phyloP scores from a whole-genome alignment of 37 sponge, comb jelly and placozoan genomes.

The Bolinopsis microptera region DNA sequence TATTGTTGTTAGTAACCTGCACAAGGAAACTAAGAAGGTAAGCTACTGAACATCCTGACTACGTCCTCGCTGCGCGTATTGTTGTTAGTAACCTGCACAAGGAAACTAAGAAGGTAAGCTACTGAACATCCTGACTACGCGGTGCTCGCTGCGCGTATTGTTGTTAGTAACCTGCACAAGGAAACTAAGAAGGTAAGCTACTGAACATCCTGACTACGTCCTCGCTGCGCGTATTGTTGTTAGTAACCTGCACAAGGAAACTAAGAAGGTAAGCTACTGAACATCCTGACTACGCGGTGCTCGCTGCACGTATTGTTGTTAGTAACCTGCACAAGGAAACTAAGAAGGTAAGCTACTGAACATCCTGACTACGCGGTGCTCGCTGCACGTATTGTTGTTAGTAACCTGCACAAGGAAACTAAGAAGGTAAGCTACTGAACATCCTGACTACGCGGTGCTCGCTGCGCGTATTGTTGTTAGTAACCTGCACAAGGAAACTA shows the following conservation, averaged over 20 bases:
- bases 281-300: constrained; percentile 96
- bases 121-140: constrained; percentile 99
- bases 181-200: constrained; percentile 88
- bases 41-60: constrained; percentile 94
- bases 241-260: constrained; percentile 97
- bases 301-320: constrained; percentile 96
- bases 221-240: constrained; percentile 96
- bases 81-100: constrained; percentile 98
- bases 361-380: constrained; percentile 98
- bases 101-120: constrained; percentile 90
- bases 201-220: constrained; percentile 96
- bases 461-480: constrained; percentile 97
- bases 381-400: constrained; percentile 95
- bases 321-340: constrained; percentile 99
- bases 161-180: constrained; percentile 97
- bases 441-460: constrained; percentile 96
- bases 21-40: constrained; percentile 96
- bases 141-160: constrained; percentile 93
- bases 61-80: constrained; percentile 93
- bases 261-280: constrained; percentile 91
- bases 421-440: constrained; percentile 85
- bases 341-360: constrained; percentile 81
- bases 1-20: constrained; percentile 94
- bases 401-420: constrained; percentile 98
- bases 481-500: constrained; percentile 98